Conservation (phyloP, 1,140 invertebrate genomes). For the Papilio helenus region DNA sequence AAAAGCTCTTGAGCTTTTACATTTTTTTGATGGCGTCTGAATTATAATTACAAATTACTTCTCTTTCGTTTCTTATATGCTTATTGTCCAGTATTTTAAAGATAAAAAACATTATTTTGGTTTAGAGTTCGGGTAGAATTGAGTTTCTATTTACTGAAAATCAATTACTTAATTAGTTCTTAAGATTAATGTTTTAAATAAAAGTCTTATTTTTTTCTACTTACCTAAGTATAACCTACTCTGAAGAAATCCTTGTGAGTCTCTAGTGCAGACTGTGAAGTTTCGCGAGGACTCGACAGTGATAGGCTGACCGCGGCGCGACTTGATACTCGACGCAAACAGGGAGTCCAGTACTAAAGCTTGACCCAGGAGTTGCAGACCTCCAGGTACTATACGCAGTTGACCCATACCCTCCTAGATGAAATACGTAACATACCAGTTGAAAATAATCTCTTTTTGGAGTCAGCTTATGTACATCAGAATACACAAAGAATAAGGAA, state of each 20-base stretch:
- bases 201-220: not conserved
- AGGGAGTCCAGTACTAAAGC: slow-evolving; percentile 93
- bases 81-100: no score
- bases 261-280: slow-evolving; percentile 93
- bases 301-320: slow-evolving; percentile 91
- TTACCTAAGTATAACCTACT: slow-evolving; percentile 92
- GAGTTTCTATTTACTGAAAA: no score
- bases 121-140: no score
- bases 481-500: not conserved
- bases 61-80: no score
- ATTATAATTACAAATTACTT: not conserved
- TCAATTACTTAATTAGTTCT: not conserved
- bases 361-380: slow-evolving; percentile 93
- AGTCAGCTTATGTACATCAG: no score
- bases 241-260: slow-evolving; percentile 88
- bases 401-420: slow-evolving; percentile 97
- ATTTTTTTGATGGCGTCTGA: not conserved
- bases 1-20: slow-evolving; percentile 1
- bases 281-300: slow-evolving; percentile 94
- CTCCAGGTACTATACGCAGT: slow-evolving; percentile 93
- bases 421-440: not conserved
- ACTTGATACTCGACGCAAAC: slow-evolving; percentile 93
- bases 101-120: no score
- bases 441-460: no score
- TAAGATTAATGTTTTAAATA: not conserved